Conservation (phyloP, 2,797 vertebrate species). For the Neosalanx taihuensis region DNA sequence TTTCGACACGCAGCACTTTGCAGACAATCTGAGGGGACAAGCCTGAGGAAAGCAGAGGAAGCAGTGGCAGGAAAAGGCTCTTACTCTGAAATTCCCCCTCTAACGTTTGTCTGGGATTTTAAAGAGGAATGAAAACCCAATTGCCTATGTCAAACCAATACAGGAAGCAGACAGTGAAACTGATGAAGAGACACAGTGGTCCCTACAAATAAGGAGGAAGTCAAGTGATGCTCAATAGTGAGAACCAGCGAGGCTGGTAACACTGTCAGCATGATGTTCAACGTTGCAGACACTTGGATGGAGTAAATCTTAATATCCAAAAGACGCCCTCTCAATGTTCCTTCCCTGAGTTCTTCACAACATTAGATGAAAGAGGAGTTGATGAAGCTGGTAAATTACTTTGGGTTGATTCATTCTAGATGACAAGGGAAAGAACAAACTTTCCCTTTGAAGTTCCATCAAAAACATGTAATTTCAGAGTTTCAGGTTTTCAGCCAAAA, state of each 20-base stretch:
- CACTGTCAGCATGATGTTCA: not conserved
- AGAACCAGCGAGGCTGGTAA: not conserved
- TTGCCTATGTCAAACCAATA: constrained; percentile 28
- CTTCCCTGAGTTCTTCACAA: not conserved
- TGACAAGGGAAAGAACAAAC: not conserved
- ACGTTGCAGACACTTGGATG: not conserved
- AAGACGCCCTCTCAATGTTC: not conserved
- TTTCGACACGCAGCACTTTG: not conserved
- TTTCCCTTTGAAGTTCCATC: not conserved
- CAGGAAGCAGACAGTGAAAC: constrained; percentile 35
- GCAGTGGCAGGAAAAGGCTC: constrained; percentile 7
- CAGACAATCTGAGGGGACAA: not conserved
- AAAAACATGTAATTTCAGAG: no score
- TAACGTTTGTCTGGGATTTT: constrained; percentile 19
- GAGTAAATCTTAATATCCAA: not conserved
- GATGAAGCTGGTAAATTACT: not conserved
- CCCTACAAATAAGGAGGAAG: constrained; percentile 19
- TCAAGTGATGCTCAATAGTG: not conserved
- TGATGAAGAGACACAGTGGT: constrained; percentile 23
- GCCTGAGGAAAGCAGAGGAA: not conserved
- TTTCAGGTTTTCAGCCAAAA: no score
- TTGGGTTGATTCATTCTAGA: not conserved
- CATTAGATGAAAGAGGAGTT: not conserved
- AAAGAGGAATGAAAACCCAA: constrained; percentile 41
- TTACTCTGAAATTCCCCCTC: constrained; percentile 2